Evolutionary conservation across 2,113 vertebrate species (phyloP), one percentile per base, ranked within the genome.

Genomic region (Gopherus flavomarginatus): DNA sequence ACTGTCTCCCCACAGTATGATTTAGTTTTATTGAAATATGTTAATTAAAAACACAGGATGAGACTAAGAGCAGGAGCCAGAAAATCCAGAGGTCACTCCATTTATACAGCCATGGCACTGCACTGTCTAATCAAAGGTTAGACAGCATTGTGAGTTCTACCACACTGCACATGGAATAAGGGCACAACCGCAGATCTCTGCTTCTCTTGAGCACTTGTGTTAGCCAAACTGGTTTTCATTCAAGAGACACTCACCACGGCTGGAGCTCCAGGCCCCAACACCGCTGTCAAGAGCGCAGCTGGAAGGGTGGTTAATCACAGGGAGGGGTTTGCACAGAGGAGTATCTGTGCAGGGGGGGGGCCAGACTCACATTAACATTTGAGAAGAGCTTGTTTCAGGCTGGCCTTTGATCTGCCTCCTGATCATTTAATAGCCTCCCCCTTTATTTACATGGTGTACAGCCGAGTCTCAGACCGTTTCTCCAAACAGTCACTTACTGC

Each of bases 181-280:
- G 79, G 69, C 22, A 88, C 69, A 82, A 85, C 10, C 4, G 78
- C 77, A 83, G 81, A 85, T 69, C 47, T 53, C 53, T 83, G 83
- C 65, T 81, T 88, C 87, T 59, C 57, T 26, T 11, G 10, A 59
- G 57, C 57, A 59, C 27, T 29, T 5, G 2, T 88, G 52, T 38
- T 83, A 95, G 69, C 80, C 81, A 79, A 21, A 52, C 38, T 81
- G 44, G 72, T 3, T 1, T 72, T 86, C 85, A 84, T 0, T 5
- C 29, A 93, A 49, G 95, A 87, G 85, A 96, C 92, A 97, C 83
- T 96, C 96, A 96, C 94, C 89, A 93, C 72, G 94, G 90, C 83
- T 90, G 93, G 85, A 95, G 90, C 90, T 22, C 53, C 84, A 95
- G 89, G 82, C 85, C 89, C 82, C 78, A 2, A 81, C 38, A 38